Conservation (phyloP, 37 sponge, comb jelly and placozoan species). For the Chondrilla cf. caribensis region DNA sequence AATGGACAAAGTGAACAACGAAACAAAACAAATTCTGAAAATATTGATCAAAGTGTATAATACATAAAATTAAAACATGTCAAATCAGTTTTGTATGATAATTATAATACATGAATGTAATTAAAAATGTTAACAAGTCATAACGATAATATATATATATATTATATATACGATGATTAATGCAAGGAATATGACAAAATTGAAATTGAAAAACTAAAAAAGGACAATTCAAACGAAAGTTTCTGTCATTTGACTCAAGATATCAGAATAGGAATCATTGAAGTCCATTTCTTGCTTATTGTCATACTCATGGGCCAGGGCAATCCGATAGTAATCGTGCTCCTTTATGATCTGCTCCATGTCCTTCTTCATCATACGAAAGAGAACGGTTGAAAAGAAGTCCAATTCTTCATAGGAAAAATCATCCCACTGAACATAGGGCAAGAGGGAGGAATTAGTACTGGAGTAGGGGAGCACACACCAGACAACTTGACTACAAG, state of each 20-base stretch:
- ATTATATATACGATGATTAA: not conserved
- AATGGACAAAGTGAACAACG: no score
- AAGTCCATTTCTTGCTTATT: slow-evolving; percentile 12
- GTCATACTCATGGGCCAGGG: slow-evolving; percentile 60
- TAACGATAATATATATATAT: not conserved
- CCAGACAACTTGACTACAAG: no score
- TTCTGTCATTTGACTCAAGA: not conserved
- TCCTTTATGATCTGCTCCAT: slow-evolving; percentile 71
- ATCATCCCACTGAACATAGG: slow-evolving; percentile 56
- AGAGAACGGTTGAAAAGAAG: slow-evolving; percentile 71
- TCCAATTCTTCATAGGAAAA: slow-evolving; percentile 70
- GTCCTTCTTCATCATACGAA: slow-evolving; percentile 81
- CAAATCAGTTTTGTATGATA: no score
- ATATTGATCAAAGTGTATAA: no score
- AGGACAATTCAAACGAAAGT: not conserved
- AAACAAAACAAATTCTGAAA: no score
- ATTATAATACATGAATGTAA: no score
- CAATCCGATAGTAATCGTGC: slow-evolving; percentile 72
- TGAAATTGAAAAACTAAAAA: slow-evolving; percentile 8
- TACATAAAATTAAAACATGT: no score
- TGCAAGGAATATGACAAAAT: not conserved
- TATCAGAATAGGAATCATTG: not conserved
- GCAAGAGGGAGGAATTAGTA: not conserved
- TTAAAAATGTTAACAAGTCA: no score
- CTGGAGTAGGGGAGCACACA: not conserved